Base-by-base conservation (phyloP, 2,888 invertebrate genomes). In the Bellardia bayeri region DNA sequence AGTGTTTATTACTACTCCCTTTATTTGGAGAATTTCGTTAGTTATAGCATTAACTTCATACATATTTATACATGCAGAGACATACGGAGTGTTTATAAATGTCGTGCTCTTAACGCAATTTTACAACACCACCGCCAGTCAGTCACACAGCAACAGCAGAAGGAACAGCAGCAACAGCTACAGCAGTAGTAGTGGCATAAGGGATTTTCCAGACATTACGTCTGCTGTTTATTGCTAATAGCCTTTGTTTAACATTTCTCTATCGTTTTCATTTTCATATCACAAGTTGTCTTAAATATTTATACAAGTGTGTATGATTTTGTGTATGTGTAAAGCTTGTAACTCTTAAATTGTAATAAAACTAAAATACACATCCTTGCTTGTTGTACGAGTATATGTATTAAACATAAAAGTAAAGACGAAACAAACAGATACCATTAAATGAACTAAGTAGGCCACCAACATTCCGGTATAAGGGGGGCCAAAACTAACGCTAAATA, bases 171-270 rank as follows among this genome's bases (percentile, higher is more conserved):
- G 11, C 51, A 30, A 2, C 4, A 37, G 11, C 51, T 14, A 2
- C 4, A 9, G 30, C n/a, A 33, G 49, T 42, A 30, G 7, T 75
- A 69, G 76, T 82, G 83, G 87, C 87, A 87, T 85, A 85, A 75
- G 87, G 82, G 87, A 87, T 87, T 87, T 85, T 87, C 68, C 87
- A 87, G 87, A 87, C 85, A 82, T 87, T 87, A 85, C 64, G 87
- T 87, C 87, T 87, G 87, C 82, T 87, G 75, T 87, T 87, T 87
- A 87, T 87, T 82, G 82, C 82, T 87, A 87, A 87, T 87, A 82
- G 85, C 79, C 87, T 87, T 85, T 87, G 85, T 87, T 87, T 79
- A 87, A 85, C 82, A 74, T 87, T 82, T 79, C 85, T 82, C 74
- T 58, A 71, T 58, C 69, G 74, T 75, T 87, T 79, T 79, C 66